Evolutionary conservation across 2,113 vertebrate species (phyloP).

Genomic region (Herpailurus yagouaroundi): DNA sequence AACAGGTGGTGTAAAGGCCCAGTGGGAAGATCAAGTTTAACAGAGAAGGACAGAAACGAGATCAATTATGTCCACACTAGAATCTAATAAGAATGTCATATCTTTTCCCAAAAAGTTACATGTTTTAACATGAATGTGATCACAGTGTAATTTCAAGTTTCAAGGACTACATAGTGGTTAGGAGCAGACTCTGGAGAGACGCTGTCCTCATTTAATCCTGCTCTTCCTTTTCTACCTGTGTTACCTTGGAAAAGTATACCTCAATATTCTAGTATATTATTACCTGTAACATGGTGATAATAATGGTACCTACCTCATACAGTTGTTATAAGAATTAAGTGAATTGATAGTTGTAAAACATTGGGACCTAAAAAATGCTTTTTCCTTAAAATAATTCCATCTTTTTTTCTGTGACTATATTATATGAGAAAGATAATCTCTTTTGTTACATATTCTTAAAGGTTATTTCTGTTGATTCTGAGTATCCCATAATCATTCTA

Average conservation of each 20-base stretch:
- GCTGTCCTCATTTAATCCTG: not conserved
- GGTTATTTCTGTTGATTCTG: not conserved
- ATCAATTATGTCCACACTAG: not conserved
- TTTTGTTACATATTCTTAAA: not conserved
- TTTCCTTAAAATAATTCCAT: not conserved
- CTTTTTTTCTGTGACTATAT: not conserved
- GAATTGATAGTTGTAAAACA: not conserved
- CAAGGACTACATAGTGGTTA: not conserved
- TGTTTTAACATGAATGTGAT: not conserved
- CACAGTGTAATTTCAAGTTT: not conserved
- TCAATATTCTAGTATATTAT: not conserved
- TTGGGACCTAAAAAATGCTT: not conserved
- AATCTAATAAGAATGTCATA: not conserved
- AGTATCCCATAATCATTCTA: not conserved
- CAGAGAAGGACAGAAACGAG: constrained; percentile 1
- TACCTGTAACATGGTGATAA: not conserved
- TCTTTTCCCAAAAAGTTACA: not conserved
- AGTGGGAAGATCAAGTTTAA: not conserved
- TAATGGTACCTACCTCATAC: not conserved
- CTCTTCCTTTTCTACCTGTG: not conserved
- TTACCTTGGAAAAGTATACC: not conserved
- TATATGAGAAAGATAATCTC: not conserved
- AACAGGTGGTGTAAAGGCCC: not conserved
- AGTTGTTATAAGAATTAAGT: not conserved
- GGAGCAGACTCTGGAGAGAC: not conserved